Evolutionary conservation across 2,113 vertebrate species (phyloP).

Genomic region (Dipodomys spectabilis): DNA sequence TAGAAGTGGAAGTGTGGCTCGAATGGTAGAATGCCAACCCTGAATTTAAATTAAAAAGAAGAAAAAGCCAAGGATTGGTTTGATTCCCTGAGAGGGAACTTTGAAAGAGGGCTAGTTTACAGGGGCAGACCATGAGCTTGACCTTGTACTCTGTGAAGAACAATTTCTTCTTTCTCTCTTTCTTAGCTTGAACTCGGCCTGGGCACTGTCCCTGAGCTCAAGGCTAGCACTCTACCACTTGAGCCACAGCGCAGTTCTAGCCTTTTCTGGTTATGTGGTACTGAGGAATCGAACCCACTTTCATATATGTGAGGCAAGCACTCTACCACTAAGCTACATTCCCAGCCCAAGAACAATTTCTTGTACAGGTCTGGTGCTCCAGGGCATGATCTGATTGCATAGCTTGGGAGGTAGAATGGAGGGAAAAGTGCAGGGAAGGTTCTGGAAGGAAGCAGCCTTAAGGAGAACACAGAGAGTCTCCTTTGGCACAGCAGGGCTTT

Average conservation of each 20-base stretch:
- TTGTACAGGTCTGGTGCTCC: not conserved
- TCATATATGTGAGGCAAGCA: too few relatives aligned
- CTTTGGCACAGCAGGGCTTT: not conserved
- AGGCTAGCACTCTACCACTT: too few relatives aligned
- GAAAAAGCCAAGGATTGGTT: not conserved
- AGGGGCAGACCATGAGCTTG: too few relatives aligned
- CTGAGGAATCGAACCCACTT: too few relatives aligned
- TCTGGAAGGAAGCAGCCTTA: not conserved
- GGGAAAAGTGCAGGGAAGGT: not conserved
- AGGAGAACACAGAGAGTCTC: not conserved
- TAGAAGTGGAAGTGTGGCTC: too few relatives aligned
- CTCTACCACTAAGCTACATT: too few relatives aligned
- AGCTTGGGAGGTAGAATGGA: not conserved
- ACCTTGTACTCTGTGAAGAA: not conserved
- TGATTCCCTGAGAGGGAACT: not conserved
- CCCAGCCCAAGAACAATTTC: not conserved
- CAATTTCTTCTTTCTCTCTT: too few relatives aligned
- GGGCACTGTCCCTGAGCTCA: too few relatives aligned
- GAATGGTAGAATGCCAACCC: too few relatives aligned
- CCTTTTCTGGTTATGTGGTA: too few relatives aligned
- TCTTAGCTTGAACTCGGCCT: too few relatives aligned
- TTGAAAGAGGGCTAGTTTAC: not conserved
- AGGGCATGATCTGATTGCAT: not conserved
- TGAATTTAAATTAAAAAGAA: not conserved
- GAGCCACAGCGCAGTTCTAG: too few relatives aligned